phyloP scores from a whole-genome alignment of 2,113 vertebrate genomes.

The Pseudopipra pipra region DNA sequence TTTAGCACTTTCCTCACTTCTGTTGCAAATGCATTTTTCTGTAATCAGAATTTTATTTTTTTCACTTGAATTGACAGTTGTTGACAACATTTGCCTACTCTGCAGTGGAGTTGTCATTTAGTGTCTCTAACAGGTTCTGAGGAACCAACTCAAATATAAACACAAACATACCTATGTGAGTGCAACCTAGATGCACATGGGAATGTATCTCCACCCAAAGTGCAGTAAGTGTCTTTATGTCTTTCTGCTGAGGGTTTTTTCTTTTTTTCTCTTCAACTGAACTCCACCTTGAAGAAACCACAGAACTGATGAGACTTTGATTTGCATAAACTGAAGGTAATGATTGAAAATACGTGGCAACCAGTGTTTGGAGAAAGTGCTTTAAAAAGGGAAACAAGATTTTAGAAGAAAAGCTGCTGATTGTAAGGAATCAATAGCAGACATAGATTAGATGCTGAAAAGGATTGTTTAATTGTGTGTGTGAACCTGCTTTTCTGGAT shows the following conservation, averaged over 20 bases:
- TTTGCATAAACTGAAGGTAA: neutral
- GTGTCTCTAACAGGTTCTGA: neutral
- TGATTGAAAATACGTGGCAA: accelerated
- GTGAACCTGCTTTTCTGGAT: neutral
- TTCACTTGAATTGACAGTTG: neutral
- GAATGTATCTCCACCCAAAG: neutral
- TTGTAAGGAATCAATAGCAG: neutral
- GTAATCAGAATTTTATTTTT: neutral
- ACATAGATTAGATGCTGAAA: neutral
- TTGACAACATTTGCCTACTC: neutral
- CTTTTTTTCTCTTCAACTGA: neutral
- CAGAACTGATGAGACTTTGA: neutral
- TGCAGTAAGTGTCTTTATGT: neutral
- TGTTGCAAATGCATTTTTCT: neutral
- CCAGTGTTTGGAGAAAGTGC: neutral
- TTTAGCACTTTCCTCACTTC: neutral
- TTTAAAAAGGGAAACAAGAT: neutral
- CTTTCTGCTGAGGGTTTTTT: neutral
- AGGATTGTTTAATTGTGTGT: neutral
- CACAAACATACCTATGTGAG: neutral
- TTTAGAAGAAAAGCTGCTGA: neutral
- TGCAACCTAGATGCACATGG: neutral
- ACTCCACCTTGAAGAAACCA: neutral
- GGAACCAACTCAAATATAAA: neutral
- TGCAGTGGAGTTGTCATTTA: neutral